Percentiles rank a stretch among this genome's conserved stretches.
These are phyloP conservation scores for Phainopepla nitens DNA, from an alignment of 2,113 vertebrate species.

Conservation along the genomic window DNA sequence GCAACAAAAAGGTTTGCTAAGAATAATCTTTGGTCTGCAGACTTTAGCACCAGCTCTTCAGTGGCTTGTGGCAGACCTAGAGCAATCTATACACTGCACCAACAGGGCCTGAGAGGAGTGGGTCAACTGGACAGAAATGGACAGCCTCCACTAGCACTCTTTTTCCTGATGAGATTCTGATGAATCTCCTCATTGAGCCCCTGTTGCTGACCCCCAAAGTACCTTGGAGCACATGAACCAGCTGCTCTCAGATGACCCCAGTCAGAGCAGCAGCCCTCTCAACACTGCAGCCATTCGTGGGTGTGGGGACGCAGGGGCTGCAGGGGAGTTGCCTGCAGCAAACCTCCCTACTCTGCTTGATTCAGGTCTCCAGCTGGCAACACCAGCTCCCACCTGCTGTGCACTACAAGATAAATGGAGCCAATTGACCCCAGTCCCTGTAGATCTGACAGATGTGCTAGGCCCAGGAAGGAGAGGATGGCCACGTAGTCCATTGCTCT, in stretches of 20 bases:
- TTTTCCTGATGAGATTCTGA: neutral
- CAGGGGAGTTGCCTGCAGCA: neutral
- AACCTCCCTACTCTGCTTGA: neutral
- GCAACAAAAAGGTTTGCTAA: rapidly evolving
- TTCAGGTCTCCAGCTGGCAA: neutral
- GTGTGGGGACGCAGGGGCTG: rapidly evolving
- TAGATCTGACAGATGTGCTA: too few relatives aligned
- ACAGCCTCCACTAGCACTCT: rapidly evolving
- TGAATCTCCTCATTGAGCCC: neutral
- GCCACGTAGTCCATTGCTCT: neutral
- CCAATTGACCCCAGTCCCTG: rapidly evolving
- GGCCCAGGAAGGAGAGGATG: neutral
- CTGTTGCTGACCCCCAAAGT: neutral
- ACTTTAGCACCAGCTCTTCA: neutral
- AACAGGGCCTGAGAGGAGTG: neutral
- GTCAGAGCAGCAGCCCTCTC: neutral
- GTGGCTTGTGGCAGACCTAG: neutral
- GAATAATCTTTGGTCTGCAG: neutral
- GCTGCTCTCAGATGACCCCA: neutral
- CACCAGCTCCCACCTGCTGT: neutral
- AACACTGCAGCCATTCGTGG: rapidly evolving
- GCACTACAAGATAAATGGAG: neutral
- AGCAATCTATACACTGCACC: neutral
- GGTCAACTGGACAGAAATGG: neutral
- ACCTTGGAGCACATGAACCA: neutral